These are phyloP conservation scores for Myotis yumanensis DNA, from an alignment of 2,113 vertebrate species.

Conservation along the genomic window DNA sequence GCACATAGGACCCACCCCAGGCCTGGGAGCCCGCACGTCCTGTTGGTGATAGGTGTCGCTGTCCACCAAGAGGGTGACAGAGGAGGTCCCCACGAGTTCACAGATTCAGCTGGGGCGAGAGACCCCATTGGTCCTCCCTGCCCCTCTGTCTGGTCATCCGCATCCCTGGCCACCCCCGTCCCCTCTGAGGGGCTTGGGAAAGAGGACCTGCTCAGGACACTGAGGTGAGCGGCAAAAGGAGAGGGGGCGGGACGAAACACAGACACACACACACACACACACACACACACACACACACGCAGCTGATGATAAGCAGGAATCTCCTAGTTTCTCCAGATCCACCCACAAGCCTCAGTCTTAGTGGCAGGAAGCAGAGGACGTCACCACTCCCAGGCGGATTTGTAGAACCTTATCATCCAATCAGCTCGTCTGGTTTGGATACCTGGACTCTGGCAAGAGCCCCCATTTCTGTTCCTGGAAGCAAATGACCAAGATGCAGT, in stretches of 20 bases:
- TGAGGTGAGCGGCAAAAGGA: too few species aligned
- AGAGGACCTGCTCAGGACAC: too few species aligned
- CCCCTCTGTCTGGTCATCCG: too few species aligned
- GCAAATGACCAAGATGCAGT: neutral
- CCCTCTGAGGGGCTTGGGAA: too few species aligned
- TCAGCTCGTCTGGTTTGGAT: neutral
- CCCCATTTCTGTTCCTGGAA: neutral
- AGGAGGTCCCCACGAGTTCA: too few species aligned
- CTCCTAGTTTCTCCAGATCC: fast-evolving
- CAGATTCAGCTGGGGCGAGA: neutral
- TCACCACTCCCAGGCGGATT: too few species aligned
- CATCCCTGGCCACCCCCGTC: too few species aligned
- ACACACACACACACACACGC: neutral
- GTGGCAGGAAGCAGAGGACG: neutral
- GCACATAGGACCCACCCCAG: neutral
- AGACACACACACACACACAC: too few species aligned
- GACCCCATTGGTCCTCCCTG: neutral
- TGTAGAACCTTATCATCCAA: fast-evolving
- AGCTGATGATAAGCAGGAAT: neutral
- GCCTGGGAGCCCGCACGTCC: too few species aligned
- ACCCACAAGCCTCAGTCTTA: neutral
- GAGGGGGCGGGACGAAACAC: too few species aligned
- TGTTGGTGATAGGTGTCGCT: neutral
- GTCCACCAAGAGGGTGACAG: too few species aligned
- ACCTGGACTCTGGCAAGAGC: neutral